Evolutionary conservation across 2,797 vertebrate species (phyloP), one percentile per base, ranked within the genome.

Genomic region (Calcarius lapponicus): DNA sequence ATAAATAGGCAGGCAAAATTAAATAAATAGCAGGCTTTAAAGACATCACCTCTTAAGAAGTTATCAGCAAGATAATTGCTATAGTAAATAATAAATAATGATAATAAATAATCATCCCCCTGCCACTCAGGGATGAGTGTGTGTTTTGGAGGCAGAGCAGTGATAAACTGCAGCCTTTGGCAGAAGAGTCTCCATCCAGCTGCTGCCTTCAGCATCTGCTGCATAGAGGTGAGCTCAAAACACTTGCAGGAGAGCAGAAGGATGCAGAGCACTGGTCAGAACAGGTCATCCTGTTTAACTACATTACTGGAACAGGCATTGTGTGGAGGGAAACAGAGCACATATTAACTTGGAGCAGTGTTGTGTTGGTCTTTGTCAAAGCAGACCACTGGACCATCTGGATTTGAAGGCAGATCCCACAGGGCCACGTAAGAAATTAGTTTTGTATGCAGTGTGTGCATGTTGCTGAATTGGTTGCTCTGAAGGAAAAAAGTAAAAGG

Each of bases 331-430:
- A 85, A 92, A 32, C 67, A 92, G 91, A 93, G 45, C 64, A 67
- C 45, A 7, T 50, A 72, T 90, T 93, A 78, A 71, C 64, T 87
- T 80, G 17, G 2, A 70, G 67, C 40, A 45, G 45, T 17, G 22
- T 76, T 60, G 62, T 12, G 14, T 84, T 80, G 71, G 36, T 73
- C 72, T 82, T 90, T 66, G 60, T 93, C 40, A 58, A 87, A 76
- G 10, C 92, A 91, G 84, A 82, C 28, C 64, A 8, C 43, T 45
- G 58, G 56, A 89, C 58, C 74, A 53, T 91, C 91, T 92, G 89
- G 71, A 56, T 89, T 75, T 70, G 78, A 89, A 89, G 91, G 80
- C 81, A 82, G 64, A 76, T 89, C 81, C 74, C 89, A 53, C 26
- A 20, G 43, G 81, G 43, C 43, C 56, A 13, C 24, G 25, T 19